Conservation (phyloP, 2,113 vertebrate species). For the Eclectus roratus region DNA sequence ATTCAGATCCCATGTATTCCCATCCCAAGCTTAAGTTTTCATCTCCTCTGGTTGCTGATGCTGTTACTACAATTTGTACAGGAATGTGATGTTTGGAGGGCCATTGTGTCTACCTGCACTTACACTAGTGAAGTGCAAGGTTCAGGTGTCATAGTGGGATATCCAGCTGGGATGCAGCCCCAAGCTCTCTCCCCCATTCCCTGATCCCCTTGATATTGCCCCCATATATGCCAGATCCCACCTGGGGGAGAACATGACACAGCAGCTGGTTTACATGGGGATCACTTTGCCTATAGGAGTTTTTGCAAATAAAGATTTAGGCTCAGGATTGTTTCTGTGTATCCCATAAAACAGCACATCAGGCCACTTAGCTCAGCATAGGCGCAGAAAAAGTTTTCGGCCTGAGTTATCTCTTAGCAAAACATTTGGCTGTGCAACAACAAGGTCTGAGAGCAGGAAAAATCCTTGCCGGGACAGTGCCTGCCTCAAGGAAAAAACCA, state of each 20-base stretch:
- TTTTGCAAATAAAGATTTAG: not conserved
- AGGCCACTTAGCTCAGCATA: rapidly evolving
- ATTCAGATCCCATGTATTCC: not conserved
- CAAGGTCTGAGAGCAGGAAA: not conserved
- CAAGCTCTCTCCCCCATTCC: rapidly evolving
- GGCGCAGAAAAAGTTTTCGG: not conserved
- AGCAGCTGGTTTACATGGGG: not conserved
- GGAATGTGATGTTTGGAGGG: rapidly evolving
- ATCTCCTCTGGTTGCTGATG: not conserved
- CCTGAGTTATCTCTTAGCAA: rapidly evolving
- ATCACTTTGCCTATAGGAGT: not conserved
- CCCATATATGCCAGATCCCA: not conserved
- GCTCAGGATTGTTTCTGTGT: not conserved
- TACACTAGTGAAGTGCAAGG: not conserved
- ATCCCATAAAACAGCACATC: not conserved
- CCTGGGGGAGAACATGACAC: not conserved
- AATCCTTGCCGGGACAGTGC: rapidly evolving
- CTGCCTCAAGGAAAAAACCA: not conserved
- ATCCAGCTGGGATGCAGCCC: not conserved
- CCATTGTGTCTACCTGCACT: rapidly evolving
- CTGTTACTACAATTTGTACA: not conserved
- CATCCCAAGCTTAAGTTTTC: not conserved
- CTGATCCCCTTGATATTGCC: not conserved
- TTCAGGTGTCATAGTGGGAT: rapidly evolving
- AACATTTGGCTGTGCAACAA: not conserved